These are phyloP conservation scores for Drosophila leontia DNA, from an alignment of 1,140 invertebrate genomes.

Conservation along the genomic window DNA sequence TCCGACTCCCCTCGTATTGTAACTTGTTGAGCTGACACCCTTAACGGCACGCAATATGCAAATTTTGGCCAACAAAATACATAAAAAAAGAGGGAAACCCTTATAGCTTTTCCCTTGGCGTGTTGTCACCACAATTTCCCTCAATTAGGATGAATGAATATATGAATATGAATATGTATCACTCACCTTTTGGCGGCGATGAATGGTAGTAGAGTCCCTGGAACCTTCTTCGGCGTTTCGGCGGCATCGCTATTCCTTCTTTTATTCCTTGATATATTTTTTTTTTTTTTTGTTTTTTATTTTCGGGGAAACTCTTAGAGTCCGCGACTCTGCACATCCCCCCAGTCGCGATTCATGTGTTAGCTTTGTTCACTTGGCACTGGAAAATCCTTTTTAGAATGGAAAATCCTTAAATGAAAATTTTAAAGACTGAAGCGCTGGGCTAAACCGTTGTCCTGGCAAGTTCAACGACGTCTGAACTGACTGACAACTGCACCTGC, in stretches of 20 bases:
- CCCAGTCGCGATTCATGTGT: conserved; percentile 53
- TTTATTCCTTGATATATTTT: background rate
- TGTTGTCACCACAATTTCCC: conserved; percentile 64
- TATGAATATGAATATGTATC: conserved; percentile 16
- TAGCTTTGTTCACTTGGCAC: conserved; percentile 36
- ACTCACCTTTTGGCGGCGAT: conserved; percentile 86
- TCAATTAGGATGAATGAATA: conserved; percentile 66
- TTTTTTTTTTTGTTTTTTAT: background rate
- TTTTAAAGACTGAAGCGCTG: background rate
- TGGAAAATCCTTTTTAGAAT: conserved; percentile 7
- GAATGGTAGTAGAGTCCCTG: conserved; percentile 87
- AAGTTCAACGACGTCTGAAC: conserved; percentile 74
- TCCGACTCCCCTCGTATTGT: conserved; percentile 9
- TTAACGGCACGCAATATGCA: conserved; percentile 76
- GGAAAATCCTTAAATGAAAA: background rate
- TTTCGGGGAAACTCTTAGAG: conserved; percentile 33
- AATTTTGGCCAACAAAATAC: conserved; percentile 59
- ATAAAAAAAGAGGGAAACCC: background rate
- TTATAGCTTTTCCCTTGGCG: conserved; percentile 14
- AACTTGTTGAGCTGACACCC: conserved; percentile 72
- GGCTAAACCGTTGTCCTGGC: conserved; percentile 47
- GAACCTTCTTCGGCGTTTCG: conserved; percentile 77
- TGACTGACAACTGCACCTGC: conserved; percentile 36
- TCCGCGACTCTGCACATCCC: conserved; percentile 62
- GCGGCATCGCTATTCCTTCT: conserved; percentile 61